A percentile compares a stretch with the other conserved stretches of the same genome.
Evolutionary conservation across 2,797 vertebrate species (phyloP).

Genomic region (Myoxocephalus aenaeus): DNA sequence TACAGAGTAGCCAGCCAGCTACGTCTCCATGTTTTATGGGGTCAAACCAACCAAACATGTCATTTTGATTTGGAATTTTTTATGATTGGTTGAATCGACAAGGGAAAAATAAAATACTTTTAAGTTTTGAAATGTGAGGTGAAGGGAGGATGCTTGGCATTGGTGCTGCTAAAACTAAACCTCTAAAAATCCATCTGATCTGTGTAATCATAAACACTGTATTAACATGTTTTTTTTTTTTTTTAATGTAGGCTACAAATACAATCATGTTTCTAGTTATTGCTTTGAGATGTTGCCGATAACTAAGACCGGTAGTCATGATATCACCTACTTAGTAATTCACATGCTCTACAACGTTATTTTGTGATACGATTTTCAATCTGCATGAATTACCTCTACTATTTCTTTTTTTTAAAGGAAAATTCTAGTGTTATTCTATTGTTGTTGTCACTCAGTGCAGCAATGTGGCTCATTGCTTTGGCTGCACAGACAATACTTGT

Average conservation of each 20-base stretch:
- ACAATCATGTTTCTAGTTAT: background rate
- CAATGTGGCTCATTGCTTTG: background rate
- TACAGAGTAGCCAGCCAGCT: background rate
- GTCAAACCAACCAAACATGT: no score
- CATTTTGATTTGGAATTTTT: no score
- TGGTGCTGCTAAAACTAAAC: background rate
- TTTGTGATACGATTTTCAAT: background rate
- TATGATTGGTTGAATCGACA: no score
- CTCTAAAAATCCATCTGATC: background rate
- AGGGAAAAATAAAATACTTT: no score
- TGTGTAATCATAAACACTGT: background rate
- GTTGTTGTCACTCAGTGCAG: no score
- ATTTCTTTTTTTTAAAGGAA: background rate
- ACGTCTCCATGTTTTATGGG: no score
- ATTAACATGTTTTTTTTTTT: background rate
- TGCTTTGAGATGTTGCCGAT: slow-evolving; percentile 2
- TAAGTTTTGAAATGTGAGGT: no score
- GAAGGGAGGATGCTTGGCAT: no score
- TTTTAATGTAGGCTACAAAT: background rate
- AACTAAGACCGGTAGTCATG: background rate
- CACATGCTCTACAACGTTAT: background rate
- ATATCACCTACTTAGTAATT: background rate
- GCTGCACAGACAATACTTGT: background rate
- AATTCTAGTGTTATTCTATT: no score
- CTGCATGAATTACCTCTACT: background rate